Base-by-base conservation (phyloP, 2,113 vertebrate genomes). In the Misgurnus mizolepis region DNA sequence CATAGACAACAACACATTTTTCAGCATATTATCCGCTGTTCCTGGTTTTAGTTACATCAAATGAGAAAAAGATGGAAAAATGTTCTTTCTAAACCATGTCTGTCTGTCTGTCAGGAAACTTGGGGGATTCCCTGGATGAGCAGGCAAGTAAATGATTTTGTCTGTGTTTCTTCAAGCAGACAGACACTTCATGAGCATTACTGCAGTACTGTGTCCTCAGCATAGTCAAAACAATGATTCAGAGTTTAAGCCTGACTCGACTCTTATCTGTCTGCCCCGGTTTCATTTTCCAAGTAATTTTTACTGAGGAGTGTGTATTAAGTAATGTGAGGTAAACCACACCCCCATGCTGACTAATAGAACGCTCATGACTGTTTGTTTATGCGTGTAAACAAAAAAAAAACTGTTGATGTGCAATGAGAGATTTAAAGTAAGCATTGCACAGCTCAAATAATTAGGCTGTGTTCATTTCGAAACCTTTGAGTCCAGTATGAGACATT, bases 201-300 rank as follows among this genome's bases (percentile, higher is more conserved):
- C 50, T 58, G 47, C 74, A 55, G 22, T 27, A 14, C 74, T 41
- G 14, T 70, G 43, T 3, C 34, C 60, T 49, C 22, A 55, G 71
- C 5, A 6, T 69, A 84, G 83, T 76, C 69, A 81, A 81, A 78
- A 81, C 76, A 79, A 60, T 84, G 83, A 84, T 76, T 84, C 79
- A 84, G 45, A 45, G 49, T 27, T 27, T 50, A 66, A 50, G 39
- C 60, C 67, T 81, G 79, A 78, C 67, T 41, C n/a, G 67, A n/a
- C n/a, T 66, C 68, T 78, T 72, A 82, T 82, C 67, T 62, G 64
- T 65, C 71, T 67, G 41, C 53, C 72, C 71, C 61, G 39, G 53
- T 60, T 75, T 60, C 2, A 39, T 50, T 71, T 67, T 47, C 56
- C 85, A 75, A 85, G 82, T 34, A 80, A 80, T 60, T 80, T 82